phyloP scores from a whole-genome alignment of 2,888 invertebrate genomes.

The Dasypolia templi region DNA sequence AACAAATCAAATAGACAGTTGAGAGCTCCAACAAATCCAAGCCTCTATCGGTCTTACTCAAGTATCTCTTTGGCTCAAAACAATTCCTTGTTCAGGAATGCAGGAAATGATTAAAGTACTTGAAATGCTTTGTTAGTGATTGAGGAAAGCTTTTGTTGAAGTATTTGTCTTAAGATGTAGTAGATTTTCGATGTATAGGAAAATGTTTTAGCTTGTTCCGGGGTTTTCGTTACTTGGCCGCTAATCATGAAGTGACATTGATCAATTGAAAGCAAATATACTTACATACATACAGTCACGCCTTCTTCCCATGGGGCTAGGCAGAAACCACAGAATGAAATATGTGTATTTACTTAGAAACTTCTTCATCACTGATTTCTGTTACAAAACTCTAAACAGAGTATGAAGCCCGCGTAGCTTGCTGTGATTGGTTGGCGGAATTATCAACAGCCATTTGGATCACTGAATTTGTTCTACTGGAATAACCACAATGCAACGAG shows the following conservation, averaged over 20 bases:
- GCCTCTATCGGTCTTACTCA: constrained; percentile 44
- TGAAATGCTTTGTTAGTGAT: constrained; percentile 12
- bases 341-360: no score
- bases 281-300: no score
- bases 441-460: background rate
- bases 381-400: no score
- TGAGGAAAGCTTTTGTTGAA: constrained; percentile 14
- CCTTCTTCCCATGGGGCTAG: no score
- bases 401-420: no score
- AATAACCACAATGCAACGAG: no score
- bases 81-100: constrained; percentile 41
- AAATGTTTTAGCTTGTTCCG: background rate
- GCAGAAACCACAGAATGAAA: no score
- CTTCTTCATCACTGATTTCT: no score
- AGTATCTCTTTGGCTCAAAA: constrained; percentile 38
- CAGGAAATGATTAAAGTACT: constrained; percentile 25
- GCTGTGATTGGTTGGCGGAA: background rate
- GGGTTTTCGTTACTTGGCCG: background rate
- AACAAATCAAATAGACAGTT: constrained; percentile 60
- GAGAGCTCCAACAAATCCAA: constrained; percentile 36
- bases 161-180: constrained; percentile 1
- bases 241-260: background rate
- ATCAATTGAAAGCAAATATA: no score
- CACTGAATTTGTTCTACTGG: no score
- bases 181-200: background rate